phyloP scores from a whole-genome alignment of 2,797 vertebrate species.

The Bradypus variegatus region DNA sequence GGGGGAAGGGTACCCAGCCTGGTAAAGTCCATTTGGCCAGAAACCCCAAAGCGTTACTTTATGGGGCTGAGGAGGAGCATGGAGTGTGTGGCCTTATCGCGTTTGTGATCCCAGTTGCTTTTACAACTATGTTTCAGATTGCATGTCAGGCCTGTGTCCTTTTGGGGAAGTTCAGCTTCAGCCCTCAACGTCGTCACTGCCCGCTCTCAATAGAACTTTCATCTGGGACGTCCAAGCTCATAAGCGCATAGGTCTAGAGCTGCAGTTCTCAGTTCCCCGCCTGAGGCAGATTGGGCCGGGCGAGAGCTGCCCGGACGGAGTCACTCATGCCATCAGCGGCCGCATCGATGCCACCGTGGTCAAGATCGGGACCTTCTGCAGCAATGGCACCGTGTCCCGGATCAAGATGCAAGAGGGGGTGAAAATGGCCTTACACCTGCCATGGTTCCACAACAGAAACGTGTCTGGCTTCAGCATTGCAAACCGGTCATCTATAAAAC shows the following conservation, averaged over 20 bases:
- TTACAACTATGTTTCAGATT: slow-evolving; percentile 70
- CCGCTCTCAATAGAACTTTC: slow-evolving; percentile 83
- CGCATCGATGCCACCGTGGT: slow-evolving; percentile 41
- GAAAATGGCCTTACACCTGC: slow-evolving; percentile 70
- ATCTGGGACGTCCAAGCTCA: slow-evolving; percentile 81
- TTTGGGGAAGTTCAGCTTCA: slow-evolving; percentile 75
- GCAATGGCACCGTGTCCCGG: slow-evolving; percentile 72
- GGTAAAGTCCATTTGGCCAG: neutral
- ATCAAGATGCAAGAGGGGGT: slow-evolving; percentile 75
- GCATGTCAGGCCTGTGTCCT: slow-evolving; percentile 72
- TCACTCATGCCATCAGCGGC: slow-evolving; percentile 78
- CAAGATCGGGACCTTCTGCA: slow-evolving; percentile 76
- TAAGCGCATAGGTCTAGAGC: slow-evolving; percentile 75
- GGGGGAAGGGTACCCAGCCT: neutral
- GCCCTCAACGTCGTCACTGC: slow-evolving; percentile 67
- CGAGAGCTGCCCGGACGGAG: slow-evolving; percentile 75
- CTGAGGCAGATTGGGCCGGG: slow-evolving; percentile 81
- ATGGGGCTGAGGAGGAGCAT: neutral
- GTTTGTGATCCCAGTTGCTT: neutral
- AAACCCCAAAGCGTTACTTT: neutral
- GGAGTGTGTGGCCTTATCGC: too few species aligned
- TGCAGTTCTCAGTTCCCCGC: slow-evolving; percentile 80
- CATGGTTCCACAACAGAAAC: slow-evolving; percentile 64
- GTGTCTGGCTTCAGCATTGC: slow-evolving; percentile 73
- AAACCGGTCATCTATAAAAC: slow-evolving; percentile 75